Evolutionary conservation across 2,113 vertebrate genomes (phyloP), one percentile per base, ranked within the genome.

Genomic region (Colaptes auratus): DNA sequence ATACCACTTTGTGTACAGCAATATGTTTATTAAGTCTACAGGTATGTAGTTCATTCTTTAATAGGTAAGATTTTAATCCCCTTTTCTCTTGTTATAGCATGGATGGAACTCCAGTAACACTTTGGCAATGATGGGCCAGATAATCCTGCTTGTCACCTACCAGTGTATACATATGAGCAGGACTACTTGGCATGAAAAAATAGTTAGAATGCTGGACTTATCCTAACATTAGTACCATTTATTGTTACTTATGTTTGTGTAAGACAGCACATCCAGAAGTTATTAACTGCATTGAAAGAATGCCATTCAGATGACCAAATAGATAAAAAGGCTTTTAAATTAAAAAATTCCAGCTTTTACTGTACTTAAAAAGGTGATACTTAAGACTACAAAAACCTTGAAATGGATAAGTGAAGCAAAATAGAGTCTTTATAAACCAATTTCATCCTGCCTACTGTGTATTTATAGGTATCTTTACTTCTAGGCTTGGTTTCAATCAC

Each of bases 151-250:
- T 64, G 23, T 78, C 50, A 48, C n/a, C 15, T 72, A 2, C 21
- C 14, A 1, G 16, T 20, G 12, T 74, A 8, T 44, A 39, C 1
- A 0, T 55, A 12, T 55, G 63, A 84, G 30, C 14, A 39, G 31
- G 74, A 39, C 35, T 64, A 4, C 5, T 5, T 53, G n/a, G 12
- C 18, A 8, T 44, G 31, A 35, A 3, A 23, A 20, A 89, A 63
- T 21, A 63, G 6, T 69, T 76, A 28, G 31, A 81, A 78, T n/a
- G 19, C 42, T 67, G 11, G 6, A 56, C 33, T 4, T 50, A 50
- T 50, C 21, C 20, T 50, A 23, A 50, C 20, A 21, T 50, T 50
- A 60, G 1, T 10, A 36, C 23, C 33, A 63, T 31, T 52, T 69
- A 8, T 27, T 71, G 8, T 64, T 81, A 27, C 11, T 25, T 21